Conservation (phyloP, 2,797 vertebrate species). For the Delichon dasypus region DNA sequence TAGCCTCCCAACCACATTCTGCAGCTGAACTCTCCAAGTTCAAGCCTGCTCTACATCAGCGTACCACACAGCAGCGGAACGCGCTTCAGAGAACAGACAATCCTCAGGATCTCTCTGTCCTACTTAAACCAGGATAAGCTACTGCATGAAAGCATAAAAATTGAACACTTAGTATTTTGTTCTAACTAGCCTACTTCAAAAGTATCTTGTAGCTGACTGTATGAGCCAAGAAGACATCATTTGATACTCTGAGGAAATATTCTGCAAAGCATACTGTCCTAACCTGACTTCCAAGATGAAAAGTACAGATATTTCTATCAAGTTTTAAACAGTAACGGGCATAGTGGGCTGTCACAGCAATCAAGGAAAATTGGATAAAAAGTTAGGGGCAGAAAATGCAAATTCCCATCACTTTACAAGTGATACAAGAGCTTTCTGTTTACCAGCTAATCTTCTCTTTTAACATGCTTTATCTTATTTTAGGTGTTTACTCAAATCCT, state of each 20-base stretch:
- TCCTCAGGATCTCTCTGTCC: not conserved
- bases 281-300: constrained; percentile 12
- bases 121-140: constrained; percentile 6
- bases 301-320: not conserved
- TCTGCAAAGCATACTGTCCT: not conserved
- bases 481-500: not conserved
- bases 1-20: constrained; percentile 11
- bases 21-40: constrained; percentile 20
- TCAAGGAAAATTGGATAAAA: not conserved
- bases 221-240: not conserved
- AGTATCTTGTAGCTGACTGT: not conserved
- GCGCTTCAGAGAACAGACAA: constrained; percentile 9
- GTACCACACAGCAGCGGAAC: not conserved
- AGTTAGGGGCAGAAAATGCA: not conserved
- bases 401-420: not conserved
- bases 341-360: not conserved
- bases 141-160: not conserved
- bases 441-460: not conserved
- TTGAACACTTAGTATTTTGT: constrained; percentile 13
- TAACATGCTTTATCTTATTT: not conserved
- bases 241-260: not conserved
- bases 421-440: not conserved
- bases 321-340: not conserved
- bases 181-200: constrained; percentile 23
- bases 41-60: constrained; percentile 17